Base-by-base conservation (phyloP, 2,113 vertebrate species). In the Urocitellus parryii region DNA sequence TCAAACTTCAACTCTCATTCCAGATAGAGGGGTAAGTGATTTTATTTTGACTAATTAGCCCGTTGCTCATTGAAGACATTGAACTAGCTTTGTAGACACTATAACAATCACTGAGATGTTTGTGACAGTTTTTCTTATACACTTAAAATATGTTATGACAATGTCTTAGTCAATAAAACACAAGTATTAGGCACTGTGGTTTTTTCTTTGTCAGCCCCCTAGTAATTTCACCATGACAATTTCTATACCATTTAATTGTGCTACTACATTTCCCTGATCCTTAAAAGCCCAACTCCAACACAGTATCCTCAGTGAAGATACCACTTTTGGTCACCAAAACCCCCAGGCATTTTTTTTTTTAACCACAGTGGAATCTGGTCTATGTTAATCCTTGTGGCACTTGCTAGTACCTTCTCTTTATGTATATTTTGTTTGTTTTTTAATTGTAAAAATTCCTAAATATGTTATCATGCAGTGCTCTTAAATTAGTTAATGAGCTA, bases 1-100 rank as follows among this genome's bases (percentile, higher is more conserved):
- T 95, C n/a, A 88, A 82, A 73, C 8, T 77, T 83, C 22, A 84
- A 63, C 5, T 95, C 5, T 20, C 14, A 29, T 63, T 81, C 42
- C 32, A 76, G 39, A 90, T 56, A 83, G 63, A 90, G 77, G 16
- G 14, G 56, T 67, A 76, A 81, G 6, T 78, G 48, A 67, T 84
- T 85, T 88, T 90, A 56, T 72, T 74, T 34, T 94, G 68, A 94
- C 67, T 85, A 79, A 95, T 74, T 83, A 80, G 42, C 68, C 95
- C 42, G 14, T 67, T 87, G 65, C n/a, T 79, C 32, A 42, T 51
- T 74, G 48, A 87, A 95, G 91, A 70, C 12, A 83, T 2, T 56
- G 5, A 4, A 17, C 63, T 94, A 81, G 17, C 5, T 78, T 39
- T 42, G 13, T 70, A 73, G 34, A 88, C 1, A 58, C 72, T 39